A percentile compares a stretch with the other conserved stretches of the same genome.
phyloP scores from a whole-genome alignment of 2,113 vertebrate species.

The Sturnira hondurensis region DNA sequence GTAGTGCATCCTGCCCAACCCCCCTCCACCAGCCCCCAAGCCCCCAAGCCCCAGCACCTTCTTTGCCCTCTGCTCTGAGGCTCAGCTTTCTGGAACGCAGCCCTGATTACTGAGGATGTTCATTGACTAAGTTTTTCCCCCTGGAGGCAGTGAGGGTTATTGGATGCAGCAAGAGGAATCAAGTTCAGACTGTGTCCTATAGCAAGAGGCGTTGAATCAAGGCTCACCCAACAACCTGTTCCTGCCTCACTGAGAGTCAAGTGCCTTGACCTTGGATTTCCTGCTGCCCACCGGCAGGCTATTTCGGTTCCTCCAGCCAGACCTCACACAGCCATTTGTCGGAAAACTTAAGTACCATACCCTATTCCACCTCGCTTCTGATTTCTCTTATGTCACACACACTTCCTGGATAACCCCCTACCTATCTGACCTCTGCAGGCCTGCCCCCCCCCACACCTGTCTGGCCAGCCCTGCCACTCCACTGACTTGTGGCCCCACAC shows the following conservation, averaged over 20 bases:
- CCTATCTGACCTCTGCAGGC: not conserved
- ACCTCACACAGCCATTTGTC: not conserved
- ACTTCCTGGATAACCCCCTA: not conserved
- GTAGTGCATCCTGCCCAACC: not conserved
- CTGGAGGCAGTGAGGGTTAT: not conserved
- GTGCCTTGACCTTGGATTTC: not conserved
- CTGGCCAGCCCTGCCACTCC: not conserved
- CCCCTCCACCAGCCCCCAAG: not conserved
- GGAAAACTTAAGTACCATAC: constrained; percentile 4
- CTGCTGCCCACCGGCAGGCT: not conserved
- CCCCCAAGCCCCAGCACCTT: not conserved
- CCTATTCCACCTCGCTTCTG: not conserved
- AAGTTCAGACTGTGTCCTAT: not conserved
- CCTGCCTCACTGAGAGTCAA: not conserved
- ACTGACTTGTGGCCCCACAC: rapidly evolving
- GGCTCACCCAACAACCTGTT: not conserved
- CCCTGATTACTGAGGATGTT: not conserved
- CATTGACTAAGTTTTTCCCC: not conserved
- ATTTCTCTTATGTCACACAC: not conserved
- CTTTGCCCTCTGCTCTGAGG: too few species aligned
- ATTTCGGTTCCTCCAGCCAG: constrained; percentile 19
- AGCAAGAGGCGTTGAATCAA: not conserved
- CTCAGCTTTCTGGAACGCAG: not conserved
- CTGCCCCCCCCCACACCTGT: not conserved
- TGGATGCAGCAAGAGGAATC: not conserved